Conservation (phyloP, 2,113 vertebrate species). For the Epinephelus lanceolatus region DNA sequence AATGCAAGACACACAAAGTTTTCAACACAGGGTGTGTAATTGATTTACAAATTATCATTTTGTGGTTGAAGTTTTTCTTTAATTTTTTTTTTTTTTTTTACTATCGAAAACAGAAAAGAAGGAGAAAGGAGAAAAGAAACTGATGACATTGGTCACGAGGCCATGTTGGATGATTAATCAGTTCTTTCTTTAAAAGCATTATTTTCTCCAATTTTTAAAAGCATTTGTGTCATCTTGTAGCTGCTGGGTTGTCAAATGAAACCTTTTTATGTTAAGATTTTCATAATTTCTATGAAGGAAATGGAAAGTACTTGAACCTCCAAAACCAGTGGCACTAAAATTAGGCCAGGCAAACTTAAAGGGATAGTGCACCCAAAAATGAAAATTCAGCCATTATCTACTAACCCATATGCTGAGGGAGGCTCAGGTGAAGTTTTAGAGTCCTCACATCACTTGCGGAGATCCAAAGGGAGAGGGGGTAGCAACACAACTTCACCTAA, state of each 20-base stretch:
- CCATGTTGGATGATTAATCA: background rate
- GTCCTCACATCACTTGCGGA: too few species aligned
- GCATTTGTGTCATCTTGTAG: background rate
- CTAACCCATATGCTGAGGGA: too few species aligned
- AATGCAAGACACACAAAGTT: too few species aligned
- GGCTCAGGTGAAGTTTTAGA: too few species aligned
- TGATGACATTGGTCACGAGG: background rate
- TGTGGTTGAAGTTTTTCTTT: too few species aligned
- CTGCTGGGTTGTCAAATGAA: background rate
- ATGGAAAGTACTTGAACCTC: background rate
- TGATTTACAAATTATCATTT: too few species aligned
- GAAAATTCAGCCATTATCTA: too few species aligned
- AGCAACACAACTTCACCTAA: too few species aligned
- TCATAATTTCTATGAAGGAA: background rate
- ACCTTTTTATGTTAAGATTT: background rate
- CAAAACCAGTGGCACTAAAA: background rate
- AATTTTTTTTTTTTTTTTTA: background rate
- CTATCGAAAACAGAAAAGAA: background rate
- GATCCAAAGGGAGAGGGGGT: too few species aligned
- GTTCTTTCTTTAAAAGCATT: background rate
- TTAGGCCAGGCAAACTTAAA: background rate
- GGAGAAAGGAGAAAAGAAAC: background rate
- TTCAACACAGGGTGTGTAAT: too few species aligned
- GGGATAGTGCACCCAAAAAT: too few species aligned
- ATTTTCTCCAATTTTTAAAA: constrained; percentile 3